Percentiles rank a stretch among this genome's conserved stretches.
Evolutionary conservation across 2,888 invertebrate genomes (phyloP).

Genomic region (Ferdinandea cuprea): DNA sequence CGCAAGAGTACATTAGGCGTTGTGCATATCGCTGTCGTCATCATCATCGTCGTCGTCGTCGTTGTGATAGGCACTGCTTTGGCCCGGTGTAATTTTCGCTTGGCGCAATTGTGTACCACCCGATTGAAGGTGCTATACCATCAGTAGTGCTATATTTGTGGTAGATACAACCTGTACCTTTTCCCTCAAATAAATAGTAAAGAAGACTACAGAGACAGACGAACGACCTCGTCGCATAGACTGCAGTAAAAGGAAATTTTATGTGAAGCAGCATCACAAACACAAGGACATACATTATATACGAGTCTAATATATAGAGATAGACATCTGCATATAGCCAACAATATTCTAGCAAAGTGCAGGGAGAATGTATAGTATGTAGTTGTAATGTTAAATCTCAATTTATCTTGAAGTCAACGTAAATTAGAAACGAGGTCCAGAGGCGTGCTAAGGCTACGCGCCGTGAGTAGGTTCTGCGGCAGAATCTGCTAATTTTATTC

Average conservation of each 20-base stretch:
- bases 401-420: conserved; percentile 66
- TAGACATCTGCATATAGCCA: not conserved
- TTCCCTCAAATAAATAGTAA: conserved; percentile 33
- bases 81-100: conserved; percentile 49
- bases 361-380: conserved; percentile 8
- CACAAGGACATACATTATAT: conserved; percentile 22
- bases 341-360: conserved; percentile 13
- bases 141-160: conserved; percentile 37
- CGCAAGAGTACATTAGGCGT: conserved; percentile 64
- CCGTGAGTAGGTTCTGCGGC: conserved; percentile 28
- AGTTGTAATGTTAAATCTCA: conserved; percentile 65
- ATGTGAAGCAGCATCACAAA: conserved; percentile 32
- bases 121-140: conserved; percentile 29
- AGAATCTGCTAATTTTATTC: conserved; percentile 67
- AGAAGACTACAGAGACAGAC: conserved; percentile 25
- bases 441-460: conserved; percentile 22
- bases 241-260: conserved; percentile 20
- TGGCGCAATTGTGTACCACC: conserved; percentile 29
- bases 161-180: not conserved
- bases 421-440: conserved; percentile 70
- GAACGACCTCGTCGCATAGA: conserved; percentile 1
- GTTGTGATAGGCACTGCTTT: conserved; percentile 50
- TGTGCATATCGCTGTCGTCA: conserved; percentile 67
- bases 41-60: too few relatives aligned
- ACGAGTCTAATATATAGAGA: too few relatives aligned